phyloP scores from a whole-genome alignment of 2,888 invertebrate species.

The Cheilosia impressa region DNA sequence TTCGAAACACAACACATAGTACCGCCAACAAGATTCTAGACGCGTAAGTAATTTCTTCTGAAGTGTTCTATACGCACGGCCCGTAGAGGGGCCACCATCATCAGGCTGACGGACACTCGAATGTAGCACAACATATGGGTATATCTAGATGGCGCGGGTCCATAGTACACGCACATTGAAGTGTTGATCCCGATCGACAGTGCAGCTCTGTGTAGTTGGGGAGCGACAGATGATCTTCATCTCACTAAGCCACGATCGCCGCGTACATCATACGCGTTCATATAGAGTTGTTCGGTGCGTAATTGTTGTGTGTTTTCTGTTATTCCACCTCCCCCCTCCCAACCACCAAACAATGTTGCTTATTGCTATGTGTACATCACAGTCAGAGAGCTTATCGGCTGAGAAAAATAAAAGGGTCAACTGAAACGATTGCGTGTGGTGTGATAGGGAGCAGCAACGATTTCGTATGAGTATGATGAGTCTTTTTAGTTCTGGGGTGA shows the following conservation, averaged over 20 bases:
- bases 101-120: conserved; percentile 31
- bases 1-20: conserved; percentile 8
- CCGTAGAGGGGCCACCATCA: conserved; percentile 11
- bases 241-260: conserved; percentile 35
- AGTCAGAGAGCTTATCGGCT: conserved; percentile 54
- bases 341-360: conserved; percentile 30
- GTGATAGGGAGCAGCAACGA: conserved; percentile 52
- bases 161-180: conserved; percentile 65
- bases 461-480: conserved; percentile 44
- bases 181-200: conserved; percentile 71
- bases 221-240: conserved; percentile 61
- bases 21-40: conserved; percentile 61
- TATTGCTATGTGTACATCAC: conserved; percentile 24
- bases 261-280: conserved; percentile 39
- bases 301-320: conserved; percentile 53
- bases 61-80: conserved; percentile 51
- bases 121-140: conserved; percentile 31
- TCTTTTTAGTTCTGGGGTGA: conserved; percentile 46
- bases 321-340: neutral
- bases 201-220: conserved; percentile 50
- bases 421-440: conserved; percentile 51
- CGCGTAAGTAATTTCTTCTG: conserved; percentile 72
- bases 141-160: conserved; percentile 6
- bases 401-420: conserved; percentile 68
- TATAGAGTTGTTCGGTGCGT: conserved; percentile 66